Conservation (phyloP, 2,888 invertebrate species). For the Agrypnus murinus region DNA sequence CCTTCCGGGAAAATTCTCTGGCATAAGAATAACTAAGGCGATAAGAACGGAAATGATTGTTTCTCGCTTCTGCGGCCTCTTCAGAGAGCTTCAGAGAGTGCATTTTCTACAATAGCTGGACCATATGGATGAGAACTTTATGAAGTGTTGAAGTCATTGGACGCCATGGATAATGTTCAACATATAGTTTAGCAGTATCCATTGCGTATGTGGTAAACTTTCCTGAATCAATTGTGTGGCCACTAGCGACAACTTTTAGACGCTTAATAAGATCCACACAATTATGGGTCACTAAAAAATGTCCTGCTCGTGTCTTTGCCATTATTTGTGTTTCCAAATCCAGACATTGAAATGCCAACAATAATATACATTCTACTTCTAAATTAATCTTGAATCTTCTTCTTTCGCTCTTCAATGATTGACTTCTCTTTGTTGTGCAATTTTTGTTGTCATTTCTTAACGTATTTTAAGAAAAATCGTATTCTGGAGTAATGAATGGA, state of each 20-base stretch:
- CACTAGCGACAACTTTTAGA: slow-evolving; percentile 47
- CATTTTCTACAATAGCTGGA: slow-evolving; percentile 56
- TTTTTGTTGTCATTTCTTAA: slow-evolving; percentile 59
- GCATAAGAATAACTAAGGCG: no score
- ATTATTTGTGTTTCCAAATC: slow-evolving; percentile 60
- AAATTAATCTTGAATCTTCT: no score
- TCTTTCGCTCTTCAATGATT: no score
- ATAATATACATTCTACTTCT: slow-evolving; percentile 56
- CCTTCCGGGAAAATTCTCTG: no score
- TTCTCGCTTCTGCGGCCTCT: no score
- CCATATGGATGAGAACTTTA: slow-evolving; percentile 61
- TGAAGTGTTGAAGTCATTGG: slow-evolving; percentile 64
- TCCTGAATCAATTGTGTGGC: slow-evolving; percentile 34
- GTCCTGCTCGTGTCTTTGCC: slow-evolving; percentile 59
- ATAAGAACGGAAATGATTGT: no score
- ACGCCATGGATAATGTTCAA: slow-evolving; percentile 60
- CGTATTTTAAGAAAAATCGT: slow-evolving; percentile 59
- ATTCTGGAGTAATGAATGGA: slow-evolving; percentile 61
- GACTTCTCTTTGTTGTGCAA: slow-evolving; percentile 52
- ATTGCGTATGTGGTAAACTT: slow-evolving; percentile 53
- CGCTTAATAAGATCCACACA: slow-evolving; percentile 42
- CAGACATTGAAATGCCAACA: slow-evolving; percentile 60
- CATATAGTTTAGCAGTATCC: slow-evolving; percentile 59
- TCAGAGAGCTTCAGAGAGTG: no score
- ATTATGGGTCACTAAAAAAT: slow-evolving; percentile 54